Percentiles rank a stretch among this genome's conserved stretches.
These are phyloP conservation scores for Mustela lutreola DNA, from an alignment of 2,113 vertebrate genomes.

Conservation along the genomic window DNA sequence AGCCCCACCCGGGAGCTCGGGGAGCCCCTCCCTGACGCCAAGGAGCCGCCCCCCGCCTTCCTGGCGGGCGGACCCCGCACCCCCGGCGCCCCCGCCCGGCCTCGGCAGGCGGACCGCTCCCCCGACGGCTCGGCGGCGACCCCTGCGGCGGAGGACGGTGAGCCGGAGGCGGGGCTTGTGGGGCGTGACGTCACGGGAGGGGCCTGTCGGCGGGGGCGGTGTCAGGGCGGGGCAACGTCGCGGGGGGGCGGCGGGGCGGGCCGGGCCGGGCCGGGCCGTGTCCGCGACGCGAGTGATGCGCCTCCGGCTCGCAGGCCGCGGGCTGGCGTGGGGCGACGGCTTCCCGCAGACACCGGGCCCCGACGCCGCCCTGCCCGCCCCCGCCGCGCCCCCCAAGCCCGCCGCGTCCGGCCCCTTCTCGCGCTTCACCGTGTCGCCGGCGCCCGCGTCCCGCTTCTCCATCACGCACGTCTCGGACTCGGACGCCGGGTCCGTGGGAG, in stretches of 20 bases:
- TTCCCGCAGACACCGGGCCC: constrained; percentile 85
- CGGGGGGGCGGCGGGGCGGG: background rate
- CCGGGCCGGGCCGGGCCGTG: no score
- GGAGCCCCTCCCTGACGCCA: constrained; percentile 89
- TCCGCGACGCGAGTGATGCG: fast-evolving
- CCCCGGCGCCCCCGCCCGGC: constrained; percentile 67
- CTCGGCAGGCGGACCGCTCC: constrained; percentile 76
- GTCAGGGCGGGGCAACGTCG: no score
- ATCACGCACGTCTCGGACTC: constrained; percentile 97
- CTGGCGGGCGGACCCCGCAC: constrained; percentile 73
- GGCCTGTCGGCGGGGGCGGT: background rate
- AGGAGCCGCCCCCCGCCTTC: constrained; percentile 80
- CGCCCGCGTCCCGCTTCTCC: constrained; percentile 94
- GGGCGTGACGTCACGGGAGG: fast-evolving
- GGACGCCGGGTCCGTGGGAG: constrained; percentile 91
- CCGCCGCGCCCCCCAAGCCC: constrained; percentile 82
- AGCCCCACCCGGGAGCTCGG: constrained; percentile 95
- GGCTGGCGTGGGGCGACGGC: constrained; percentile 88
- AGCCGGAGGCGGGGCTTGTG: constrained; percentile 45
- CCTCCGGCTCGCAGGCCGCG: constrained; percentile 79
- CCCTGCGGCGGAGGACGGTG: constrained; percentile 88
- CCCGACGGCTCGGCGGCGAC: constrained; percentile 79
- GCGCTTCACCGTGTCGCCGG: constrained; percentile 95
- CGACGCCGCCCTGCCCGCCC: constrained; percentile 64
- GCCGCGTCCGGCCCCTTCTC: constrained; percentile 87